These are phyloP conservation scores for Auanema freiburgensis DNA, from an alignment of 2,888 invertebrate genomes.

Conservation along the genomic window DNA sequence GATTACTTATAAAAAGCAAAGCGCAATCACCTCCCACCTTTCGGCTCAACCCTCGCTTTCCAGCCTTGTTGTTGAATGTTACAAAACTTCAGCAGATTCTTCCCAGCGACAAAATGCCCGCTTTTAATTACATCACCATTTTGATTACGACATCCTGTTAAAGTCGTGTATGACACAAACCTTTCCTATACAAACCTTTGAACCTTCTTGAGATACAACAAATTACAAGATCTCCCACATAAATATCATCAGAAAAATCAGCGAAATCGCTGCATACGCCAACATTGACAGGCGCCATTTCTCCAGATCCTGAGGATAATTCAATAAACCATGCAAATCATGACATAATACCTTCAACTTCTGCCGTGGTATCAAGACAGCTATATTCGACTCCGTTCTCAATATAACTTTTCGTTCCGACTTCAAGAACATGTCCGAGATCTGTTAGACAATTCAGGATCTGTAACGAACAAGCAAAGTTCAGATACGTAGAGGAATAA, in stretches of 20 bases:
- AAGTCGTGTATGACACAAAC: slow-evolving; percentile 13
- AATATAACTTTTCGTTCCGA: slow-evolving; percentile 39
- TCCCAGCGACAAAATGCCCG: slow-evolving; percentile 46
- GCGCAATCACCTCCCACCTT: slow-evolving; percentile 30
- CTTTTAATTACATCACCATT: slow-evolving; percentile 46
- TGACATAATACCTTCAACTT: slow-evolving; percentile 14
- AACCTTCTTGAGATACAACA: slow-evolving; percentile 49
- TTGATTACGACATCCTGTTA: slow-evolving; percentile 49
- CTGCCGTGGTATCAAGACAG: slow-evolving; percentile 36
- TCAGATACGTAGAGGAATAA: background rate
- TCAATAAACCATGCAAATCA: background rate
- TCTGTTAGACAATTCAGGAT: slow-evolving; percentile 57
- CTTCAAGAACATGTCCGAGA: slow-evolving; percentile 43
- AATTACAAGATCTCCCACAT: slow-evolving; percentile 51
- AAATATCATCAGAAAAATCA: slow-evolving; percentile 41
- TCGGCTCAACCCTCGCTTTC: slow-evolving; percentile 49
- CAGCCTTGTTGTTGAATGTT: slow-evolving; percentile 42
- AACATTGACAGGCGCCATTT: slow-evolving; percentile 23
- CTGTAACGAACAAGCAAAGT: slow-evolving; percentile 24
- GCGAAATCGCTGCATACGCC: slow-evolving; percentile 30
- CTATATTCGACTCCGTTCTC: slow-evolving; percentile 42
- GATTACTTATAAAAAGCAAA: background rate
- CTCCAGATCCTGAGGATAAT: slow-evolving; percentile 11
- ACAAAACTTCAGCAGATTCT: slow-evolving; percentile 45
- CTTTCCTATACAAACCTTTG: slow-evolving; percentile 21